A percentile compares a stretch with the other conserved stretches of the same genome.
Conservation (phyloP, 2,797 vertebrate genomes). For the Cetoscarus ocellatus region DNA sequence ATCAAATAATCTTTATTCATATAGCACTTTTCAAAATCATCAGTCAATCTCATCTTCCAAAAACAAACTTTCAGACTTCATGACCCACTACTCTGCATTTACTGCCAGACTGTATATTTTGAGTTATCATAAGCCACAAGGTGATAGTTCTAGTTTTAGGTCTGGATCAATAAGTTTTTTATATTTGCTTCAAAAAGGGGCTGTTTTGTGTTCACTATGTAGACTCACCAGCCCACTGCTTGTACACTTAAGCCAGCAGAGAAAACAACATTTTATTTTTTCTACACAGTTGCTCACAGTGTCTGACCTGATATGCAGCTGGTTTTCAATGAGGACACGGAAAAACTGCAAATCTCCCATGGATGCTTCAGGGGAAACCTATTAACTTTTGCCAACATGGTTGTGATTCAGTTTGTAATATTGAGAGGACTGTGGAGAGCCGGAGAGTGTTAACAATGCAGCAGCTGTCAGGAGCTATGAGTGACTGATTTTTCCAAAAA, state of each 20-base stretch:
- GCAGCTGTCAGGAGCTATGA: conserved; percentile 63
- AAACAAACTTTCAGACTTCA: too few species aligned
- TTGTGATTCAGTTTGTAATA: conserved; percentile 44
- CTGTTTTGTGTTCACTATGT: too few species aligned
- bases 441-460: conserved; percentile 57
- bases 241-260: background rate
- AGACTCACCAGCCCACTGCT: background rate
- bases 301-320: conserved; percentile 18
- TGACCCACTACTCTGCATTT: too few species aligned
- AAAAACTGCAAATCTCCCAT: conserved; percentile 6
- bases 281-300: background rate
- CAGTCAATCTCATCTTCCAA: too few species aligned
- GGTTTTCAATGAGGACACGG: background rate
- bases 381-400: conserved; percentile 37
- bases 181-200: too few species aligned
- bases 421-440: conserved; percentile 29
- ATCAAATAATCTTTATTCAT: too few species aligned
- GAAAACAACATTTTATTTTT: background rate
- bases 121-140: too few species aligned
- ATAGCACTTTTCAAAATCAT: too few species aligned
- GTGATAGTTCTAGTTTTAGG: too few species aligned
- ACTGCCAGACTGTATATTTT: too few species aligned
- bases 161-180: background rate
- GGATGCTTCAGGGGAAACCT: conserved; percentile 21
- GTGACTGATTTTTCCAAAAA: conserved; percentile 55